phyloP scores from a whole-genome alignment of 2,113 vertebrate genomes.

The Riparia riparia region DNA sequence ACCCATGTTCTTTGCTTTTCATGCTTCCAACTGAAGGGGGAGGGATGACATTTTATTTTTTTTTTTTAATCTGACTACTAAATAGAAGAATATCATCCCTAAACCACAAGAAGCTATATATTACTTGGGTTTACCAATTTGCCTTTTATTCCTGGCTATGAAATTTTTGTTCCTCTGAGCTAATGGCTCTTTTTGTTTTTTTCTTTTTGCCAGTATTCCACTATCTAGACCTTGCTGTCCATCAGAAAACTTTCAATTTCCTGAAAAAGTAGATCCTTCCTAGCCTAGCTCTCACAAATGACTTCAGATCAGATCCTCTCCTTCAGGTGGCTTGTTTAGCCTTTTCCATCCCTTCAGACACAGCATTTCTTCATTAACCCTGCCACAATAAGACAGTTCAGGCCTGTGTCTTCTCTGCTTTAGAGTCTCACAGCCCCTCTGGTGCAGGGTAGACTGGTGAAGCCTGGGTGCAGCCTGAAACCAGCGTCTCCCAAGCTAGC shows the following conservation, averaged over 20 bases:
- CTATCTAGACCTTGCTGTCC: neutral
- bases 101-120: neutral
- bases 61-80: neutral
- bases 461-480: neutral
- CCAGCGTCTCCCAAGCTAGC: neutral
- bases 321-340: neutral
- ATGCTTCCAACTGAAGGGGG: neutral
- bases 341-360: neutral
- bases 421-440: neutral
- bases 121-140: neutral
- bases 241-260: neutral
- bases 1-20: neutral
- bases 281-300: neutral
- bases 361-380: neutral
- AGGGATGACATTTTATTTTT: rapidly evolving
- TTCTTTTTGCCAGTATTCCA: neutral
- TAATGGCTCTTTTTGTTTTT: neutral
- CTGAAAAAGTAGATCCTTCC: neutral
- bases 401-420: neutral
- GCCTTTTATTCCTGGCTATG: neutral
- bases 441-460: neutral
- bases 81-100: neutral
- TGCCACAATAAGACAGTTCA: neutral
- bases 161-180: neutral
- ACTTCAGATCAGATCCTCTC: neutral